Base-by-base conservation (phyloP, 1,140 invertebrate species). In the Nasonia longicornis region DNA sequence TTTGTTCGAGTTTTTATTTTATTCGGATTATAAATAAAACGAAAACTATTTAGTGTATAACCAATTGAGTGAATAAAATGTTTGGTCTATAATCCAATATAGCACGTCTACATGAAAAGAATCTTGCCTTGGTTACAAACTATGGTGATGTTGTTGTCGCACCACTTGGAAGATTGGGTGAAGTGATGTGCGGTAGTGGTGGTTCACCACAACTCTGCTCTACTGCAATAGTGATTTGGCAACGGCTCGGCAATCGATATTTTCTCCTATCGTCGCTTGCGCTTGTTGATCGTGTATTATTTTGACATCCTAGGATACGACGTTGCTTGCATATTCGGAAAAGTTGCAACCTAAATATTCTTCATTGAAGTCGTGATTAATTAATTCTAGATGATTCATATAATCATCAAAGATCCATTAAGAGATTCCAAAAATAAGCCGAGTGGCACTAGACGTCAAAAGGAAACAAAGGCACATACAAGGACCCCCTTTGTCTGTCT, bases 171-270 rank as follows among this genome's bases (percentile, higher is more conserved):
- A 38, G 42, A 22, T 72, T 45, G 38, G 20, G 11, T 38, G 26
- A 58, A 14, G 45, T 58, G 20, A 58, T 58, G 52, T 16, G 52
- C 48, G 26, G 11, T 14, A 22, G 20, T 48, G 42, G 26, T 58
- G 72, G 45, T 58, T 22, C 52, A 58, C 52, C 52, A 20, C 52
- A 58, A 58, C 52, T 12, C 45, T 35, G 10, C 10, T 72, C 20
- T 48, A 31, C 69, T 31, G 70, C 42, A 72, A 45, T 45, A 20
- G 58, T 66, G 74, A 76, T 76, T 76, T 76, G 74, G 74, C 74
- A 76, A 29, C 11, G 31, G 31, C 16, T 29, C 64, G 12, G 12
- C 52, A 76, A 76, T 76, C 74, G 16, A 76, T 76, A 76, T 42
- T 66, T 66, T 31, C 31, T 66, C 31, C 35, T 45, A 16, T 22